These are phyloP conservation scores for Dicerorhinus sumatrensis DNA, from an alignment of 2,113 vertebrate genomes.

Conservation along the genomic window DNA sequence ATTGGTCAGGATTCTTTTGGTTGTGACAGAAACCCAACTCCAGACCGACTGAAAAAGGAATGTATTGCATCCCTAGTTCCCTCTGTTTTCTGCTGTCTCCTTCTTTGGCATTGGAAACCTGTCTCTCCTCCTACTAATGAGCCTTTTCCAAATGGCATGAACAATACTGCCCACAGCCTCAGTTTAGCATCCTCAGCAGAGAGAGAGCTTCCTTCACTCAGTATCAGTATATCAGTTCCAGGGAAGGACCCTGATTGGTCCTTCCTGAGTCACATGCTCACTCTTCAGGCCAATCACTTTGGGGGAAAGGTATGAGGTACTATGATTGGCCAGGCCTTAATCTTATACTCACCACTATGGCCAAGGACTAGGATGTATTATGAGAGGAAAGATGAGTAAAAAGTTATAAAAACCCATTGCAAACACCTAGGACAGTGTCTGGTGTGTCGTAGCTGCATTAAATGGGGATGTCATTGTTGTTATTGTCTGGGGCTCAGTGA, in stretches of 20 bases:
- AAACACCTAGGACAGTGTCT: not conserved
- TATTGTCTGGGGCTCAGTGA: not conserved
- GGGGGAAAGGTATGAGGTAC: not conserved
- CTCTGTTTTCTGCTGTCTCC: not conserved
- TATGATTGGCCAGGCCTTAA: not conserved
- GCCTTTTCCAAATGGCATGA: not conserved
- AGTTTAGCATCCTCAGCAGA: not conserved
- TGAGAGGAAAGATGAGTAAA: not conserved
- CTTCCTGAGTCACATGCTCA: constrained; percentile 1
- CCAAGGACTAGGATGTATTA: not conserved
- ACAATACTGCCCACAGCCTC: too few relatives aligned
- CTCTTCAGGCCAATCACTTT: not conserved
- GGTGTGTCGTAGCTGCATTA: not conserved
- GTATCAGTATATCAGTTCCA: not conserved
- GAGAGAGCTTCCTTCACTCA: not conserved
- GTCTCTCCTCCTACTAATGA: not conserved
- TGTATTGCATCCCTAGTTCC: not conserved
- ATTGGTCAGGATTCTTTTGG: not conserved
- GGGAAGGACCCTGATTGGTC: constrained; percentile 28
- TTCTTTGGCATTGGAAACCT: not conserved
- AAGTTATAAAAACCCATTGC: not conserved
- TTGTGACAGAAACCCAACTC: not conserved
- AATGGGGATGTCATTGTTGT: not conserved
- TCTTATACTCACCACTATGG: not conserved
- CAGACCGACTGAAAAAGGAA: not conserved